Base-by-base conservation (phyloP, 2,113 vertebrate genomes). In the Prolemur simus region DNA sequence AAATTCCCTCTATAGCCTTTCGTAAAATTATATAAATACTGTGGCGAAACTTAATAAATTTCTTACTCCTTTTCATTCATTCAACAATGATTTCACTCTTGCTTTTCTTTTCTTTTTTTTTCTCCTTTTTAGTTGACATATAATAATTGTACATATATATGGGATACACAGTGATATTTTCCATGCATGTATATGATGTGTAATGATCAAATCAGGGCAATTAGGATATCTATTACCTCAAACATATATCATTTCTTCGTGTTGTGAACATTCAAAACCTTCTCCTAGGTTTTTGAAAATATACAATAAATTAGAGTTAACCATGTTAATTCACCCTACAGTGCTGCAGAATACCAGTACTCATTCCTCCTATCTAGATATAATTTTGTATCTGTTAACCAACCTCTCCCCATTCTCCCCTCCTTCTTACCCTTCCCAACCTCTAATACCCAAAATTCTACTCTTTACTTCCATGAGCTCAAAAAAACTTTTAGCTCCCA, bases 1-100 rank as follows among this genome's bases (percentile, higher is more conserved):
- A 84, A 92, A 84, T 84, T 83, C 68, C 4, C 27, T 23, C 56
- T 58, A 80, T 10, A 96, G 21, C 29, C 45, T 78, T 14, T 52
- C 78, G 45, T 21, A 90, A 78, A 87, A 56, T 1, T 91, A 14
- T 58, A 42, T 42, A 45, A 83, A 73, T 13, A 52, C 1, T 6
- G 77, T 90, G 14, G 4, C 39, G 91, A 96, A 96, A 91, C 52
- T 91, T 54, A 80, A 54, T 54, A 54, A 54, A 47, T 91, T 83
- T 91, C 69, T 49, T 3, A 54, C 2, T 52, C 45, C 63, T 87
- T 87, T 95, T 83, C 20, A 68, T 84, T 91, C 39, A 54, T 87
- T 91, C 49, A 47, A 45, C n/a, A 93, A 54, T 73, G 25, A 91
- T 82, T 96, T 95, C 45, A 83, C 52, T 87, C 37, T 77, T 87